Percentiles rank a stretch among this genome's conserved stretches.
phyloP scores from a whole-genome alignment of 1,140 invertebrate genomes.

The Augochlora pura region DNA sequence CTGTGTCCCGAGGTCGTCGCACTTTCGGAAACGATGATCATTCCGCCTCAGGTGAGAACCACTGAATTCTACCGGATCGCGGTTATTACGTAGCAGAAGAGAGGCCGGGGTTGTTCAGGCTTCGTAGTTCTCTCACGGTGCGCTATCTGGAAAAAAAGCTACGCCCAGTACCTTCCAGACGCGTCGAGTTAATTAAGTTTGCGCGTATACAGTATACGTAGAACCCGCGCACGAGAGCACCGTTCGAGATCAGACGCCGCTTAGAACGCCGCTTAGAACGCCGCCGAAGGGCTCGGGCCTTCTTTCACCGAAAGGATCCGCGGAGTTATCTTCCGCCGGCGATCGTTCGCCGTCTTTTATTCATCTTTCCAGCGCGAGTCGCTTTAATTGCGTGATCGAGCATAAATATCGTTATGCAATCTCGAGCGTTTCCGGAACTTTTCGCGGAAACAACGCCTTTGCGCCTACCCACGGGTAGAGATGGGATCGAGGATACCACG shows the following conservation, averaged over 20 bases:
- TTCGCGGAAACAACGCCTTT: too few relatives aligned
- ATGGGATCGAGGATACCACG: too few relatives aligned
- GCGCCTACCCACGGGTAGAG: too few relatives aligned
- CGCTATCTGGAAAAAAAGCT: constrained; percentile 6
- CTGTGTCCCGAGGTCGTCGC: constrained; percentile 44
- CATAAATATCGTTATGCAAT: background rate
- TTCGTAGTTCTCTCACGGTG: constrained; percentile 40
- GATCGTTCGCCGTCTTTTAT: constrained; percentile 16
- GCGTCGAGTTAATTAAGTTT: constrained; percentile 56
- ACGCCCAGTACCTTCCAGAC: constrained; percentile 26
- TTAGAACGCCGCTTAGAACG: background rate
- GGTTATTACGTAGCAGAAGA: constrained; percentile 51
- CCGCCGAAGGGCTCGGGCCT: background rate
- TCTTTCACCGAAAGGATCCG: constrained; percentile 14
- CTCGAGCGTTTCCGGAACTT: too few relatives aligned
- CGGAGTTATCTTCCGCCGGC: constrained; percentile 7
- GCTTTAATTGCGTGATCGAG: constrained; percentile 7
- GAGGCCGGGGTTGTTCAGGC: background rate
- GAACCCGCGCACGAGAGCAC: background rate
- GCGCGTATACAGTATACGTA: constrained; percentile 1
- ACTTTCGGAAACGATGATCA: constrained; percentile 46
- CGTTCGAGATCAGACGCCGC: constrained; percentile 4
- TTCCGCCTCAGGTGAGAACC: constrained; percentile 39
- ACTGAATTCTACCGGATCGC: constrained; percentile 36
- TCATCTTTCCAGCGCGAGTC: background rate